Conservation (phyloP, 1,140 invertebrate genomes). For the Agraylea sexmaculata region DNA sequence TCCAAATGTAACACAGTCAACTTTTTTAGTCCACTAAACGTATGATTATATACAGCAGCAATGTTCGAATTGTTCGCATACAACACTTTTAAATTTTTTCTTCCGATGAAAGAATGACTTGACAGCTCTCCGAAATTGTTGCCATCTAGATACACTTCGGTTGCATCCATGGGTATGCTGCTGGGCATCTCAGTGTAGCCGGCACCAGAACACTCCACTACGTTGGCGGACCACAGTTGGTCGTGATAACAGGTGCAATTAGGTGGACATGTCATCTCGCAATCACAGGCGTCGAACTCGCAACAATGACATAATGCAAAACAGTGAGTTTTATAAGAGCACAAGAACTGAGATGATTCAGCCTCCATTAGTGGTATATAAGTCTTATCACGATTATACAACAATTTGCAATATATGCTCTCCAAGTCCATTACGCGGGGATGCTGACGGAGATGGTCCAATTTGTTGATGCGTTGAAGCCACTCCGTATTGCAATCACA, state of each 20-base stretch:
- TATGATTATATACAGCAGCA: slow-evolving; percentile 71
- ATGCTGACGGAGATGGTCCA: slow-evolving; percentile 62
- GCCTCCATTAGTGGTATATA: slow-evolving; percentile 75
- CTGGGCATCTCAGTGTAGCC: slow-evolving; percentile 71
- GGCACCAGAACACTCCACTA: slow-evolving; percentile 78
- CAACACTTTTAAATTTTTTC: slow-evolving; percentile 75
- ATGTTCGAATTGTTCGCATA: slow-evolving; percentile 84
- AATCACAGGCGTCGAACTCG: slow-evolving; percentile 90
- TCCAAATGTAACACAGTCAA: slow-evolving; percentile 73
- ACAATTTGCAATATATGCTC: slow-evolving; percentile 78
- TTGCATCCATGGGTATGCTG: slow-evolving; percentile 87
- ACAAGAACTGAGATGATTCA: slow-evolving; percentile 79
- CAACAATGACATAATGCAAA: slow-evolving; percentile 89
- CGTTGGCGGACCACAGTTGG: slow-evolving; percentile 85
- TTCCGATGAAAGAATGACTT: slow-evolving; percentile 82
- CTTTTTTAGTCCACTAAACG: slow-evolving; percentile 73
- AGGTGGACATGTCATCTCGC: slow-evolving; percentile 87
- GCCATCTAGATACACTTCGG: slow-evolving; percentile 84
- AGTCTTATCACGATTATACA: slow-evolving; percentile 70
- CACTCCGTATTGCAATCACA: slow-evolving; percentile 84
- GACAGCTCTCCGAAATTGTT: slow-evolving; percentile 77
- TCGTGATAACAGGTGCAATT: slow-evolving; percentile 93
- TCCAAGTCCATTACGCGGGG: slow-evolving; percentile 84
- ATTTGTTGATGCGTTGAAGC: slow-evolving; percentile 73
- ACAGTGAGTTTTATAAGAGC: slow-evolving; percentile 85